Evolutionary conservation across 2,113 vertebrate species (phyloP).

Genomic region (Anoplopoma fimbria): DNA sequence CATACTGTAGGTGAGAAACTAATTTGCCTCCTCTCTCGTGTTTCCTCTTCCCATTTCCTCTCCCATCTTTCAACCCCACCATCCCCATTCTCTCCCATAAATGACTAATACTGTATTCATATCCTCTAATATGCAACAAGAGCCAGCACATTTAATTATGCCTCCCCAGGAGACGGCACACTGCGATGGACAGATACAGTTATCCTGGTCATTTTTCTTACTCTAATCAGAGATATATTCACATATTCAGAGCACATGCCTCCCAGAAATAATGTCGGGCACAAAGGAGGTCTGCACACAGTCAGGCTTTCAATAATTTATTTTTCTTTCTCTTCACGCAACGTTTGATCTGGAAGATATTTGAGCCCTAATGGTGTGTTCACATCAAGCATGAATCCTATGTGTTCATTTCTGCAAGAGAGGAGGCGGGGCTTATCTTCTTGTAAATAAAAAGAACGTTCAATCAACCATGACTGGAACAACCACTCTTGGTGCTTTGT

Average conservation of each 20-base stretch:
- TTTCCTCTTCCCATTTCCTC: slow-evolving; percentile 22
- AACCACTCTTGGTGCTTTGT: no score
- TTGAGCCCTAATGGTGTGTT: no score
- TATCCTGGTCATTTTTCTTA: slow-evolving; percentile 14
- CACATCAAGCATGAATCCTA: no score
- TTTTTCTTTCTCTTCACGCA: not conserved
- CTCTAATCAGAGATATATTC: slow-evolving; percentile 22
- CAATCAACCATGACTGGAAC: no score
- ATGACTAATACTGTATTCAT: slow-evolving; percentile 40
- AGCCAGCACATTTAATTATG: slow-evolving; percentile 49
- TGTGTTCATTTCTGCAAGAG: no score
- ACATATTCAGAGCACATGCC: not conserved
- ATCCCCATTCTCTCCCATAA: slow-evolving; percentile 8
- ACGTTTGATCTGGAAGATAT: not conserved
- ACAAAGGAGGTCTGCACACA: not conserved
- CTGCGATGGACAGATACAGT: slow-evolving; percentile 3
- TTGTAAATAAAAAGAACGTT: no score
- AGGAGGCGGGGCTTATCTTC: no score
- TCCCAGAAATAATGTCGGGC: not conserved
- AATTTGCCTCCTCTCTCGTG: slow-evolving; percentile 49
- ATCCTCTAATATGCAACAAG: slow-evolving; percentile 34
- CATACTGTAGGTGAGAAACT: slow-evolving; percentile 51
- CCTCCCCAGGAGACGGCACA: slow-evolving; percentile 3
- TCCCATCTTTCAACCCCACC: slow-evolving; percentile 27
- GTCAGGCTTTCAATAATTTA: not conserved